These are phyloP conservation scores for Glaucomys volans DNA, from an alignment of 2,113 vertebrate species.

Conservation along the genomic window DNA sequence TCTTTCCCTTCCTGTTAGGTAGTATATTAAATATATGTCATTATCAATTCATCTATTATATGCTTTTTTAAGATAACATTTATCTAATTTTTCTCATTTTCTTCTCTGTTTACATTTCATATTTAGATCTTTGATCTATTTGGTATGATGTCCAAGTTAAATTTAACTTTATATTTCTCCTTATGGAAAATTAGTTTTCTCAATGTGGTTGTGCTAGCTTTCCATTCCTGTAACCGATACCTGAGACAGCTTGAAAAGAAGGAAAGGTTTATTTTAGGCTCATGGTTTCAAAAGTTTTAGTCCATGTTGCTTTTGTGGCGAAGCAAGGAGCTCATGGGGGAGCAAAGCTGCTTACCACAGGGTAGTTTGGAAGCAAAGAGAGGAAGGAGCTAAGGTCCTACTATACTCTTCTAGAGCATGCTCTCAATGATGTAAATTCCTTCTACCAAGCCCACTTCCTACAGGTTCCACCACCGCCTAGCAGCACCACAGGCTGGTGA, in stretches of 20 bases:
- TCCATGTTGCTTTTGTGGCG: not conserved
- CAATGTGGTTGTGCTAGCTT: not conserved
- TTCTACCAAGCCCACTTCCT: not conserved
- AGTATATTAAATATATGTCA: conserved; percentile 23
- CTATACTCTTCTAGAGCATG: not conserved
- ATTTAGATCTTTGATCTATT: conserved; percentile 37
- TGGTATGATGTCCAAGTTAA: not conserved
- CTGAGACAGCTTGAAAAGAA: not conserved
- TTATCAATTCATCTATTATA: not conserved
- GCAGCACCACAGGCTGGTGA: not conserved
- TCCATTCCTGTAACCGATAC: not conserved
- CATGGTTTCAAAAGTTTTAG: not conserved
- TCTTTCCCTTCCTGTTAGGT: not conserved
- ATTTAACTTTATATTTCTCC: conserved; percentile 49
- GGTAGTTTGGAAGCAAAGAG: not conserved
- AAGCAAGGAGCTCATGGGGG: not conserved
- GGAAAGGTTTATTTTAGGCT: not conserved
- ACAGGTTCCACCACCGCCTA: not conserved
- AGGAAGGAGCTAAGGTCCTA: not conserved
- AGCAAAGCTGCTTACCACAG: not conserved
- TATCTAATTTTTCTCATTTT: not conserved
- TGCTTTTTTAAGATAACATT: not conserved
- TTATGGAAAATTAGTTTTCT: conserved; percentile 32
- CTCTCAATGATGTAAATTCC: not conserved
- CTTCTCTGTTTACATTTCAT: conserved; percentile 6